These are phyloP conservation scores for Sinocyclocheilus maitianheensis DNA, from an alignment of 2,113 vertebrate species.

Conservation along the genomic window DNA sequence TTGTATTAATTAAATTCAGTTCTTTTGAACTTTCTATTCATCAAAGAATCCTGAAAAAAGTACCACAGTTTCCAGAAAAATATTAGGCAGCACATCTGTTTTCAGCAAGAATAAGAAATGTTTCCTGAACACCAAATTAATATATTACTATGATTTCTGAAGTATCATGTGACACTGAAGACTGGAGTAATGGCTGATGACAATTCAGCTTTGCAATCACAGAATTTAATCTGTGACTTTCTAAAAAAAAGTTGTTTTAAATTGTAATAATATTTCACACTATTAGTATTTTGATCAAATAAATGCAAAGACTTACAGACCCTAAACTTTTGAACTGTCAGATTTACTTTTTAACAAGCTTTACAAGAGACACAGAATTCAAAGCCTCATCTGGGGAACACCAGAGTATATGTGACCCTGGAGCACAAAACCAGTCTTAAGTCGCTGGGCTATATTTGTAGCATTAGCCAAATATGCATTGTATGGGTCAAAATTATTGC, in stretches of 20 bases:
- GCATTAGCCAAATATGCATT: too few species aligned
- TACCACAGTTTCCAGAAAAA: too few species aligned
- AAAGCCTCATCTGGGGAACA: conserved; percentile 28
- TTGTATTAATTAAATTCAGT: not conserved
- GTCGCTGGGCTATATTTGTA: too few species aligned
- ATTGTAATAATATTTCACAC: not conserved
- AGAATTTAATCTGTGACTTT: too few species aligned
- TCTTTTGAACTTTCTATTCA: not conserved
- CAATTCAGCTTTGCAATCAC: not conserved
- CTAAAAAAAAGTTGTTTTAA: not conserved
- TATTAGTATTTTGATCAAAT: not conserved
- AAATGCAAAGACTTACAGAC: not conserved
- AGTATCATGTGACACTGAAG: not conserved
- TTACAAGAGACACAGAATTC: not conserved
- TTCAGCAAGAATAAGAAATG: not conserved
- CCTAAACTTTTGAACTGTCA: not conserved
- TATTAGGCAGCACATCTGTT: not conserved
- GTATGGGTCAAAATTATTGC: too few species aligned
- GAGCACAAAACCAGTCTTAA: too few species aligned
- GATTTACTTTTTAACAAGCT: not conserved
- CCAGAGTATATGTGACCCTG: not conserved
- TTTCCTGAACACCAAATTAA: not conserved
- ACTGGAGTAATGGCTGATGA: not conserved
- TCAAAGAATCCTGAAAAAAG: not conserved
- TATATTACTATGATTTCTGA: not conserved